Evolutionary conservation across 2,888 invertebrate genomes (phyloP).

Genomic region (Hetaerina titia): DNA sequence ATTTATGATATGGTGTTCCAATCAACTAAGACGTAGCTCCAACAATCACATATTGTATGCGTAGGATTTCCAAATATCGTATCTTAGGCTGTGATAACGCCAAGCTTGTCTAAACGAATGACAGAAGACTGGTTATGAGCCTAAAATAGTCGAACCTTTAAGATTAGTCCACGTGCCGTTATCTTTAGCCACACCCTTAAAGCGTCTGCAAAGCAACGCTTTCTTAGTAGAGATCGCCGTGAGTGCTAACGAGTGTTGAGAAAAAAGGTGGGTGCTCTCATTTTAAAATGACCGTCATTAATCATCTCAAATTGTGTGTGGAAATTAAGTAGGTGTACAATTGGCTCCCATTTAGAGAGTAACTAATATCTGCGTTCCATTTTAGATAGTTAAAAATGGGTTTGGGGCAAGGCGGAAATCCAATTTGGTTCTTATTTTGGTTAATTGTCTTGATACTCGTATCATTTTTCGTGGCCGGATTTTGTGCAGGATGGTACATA

Average conservation of each 20-base stretch:
- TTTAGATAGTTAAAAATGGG: conserved; percentile 38
- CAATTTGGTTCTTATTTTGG: conserved; percentile 85
- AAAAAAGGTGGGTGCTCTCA: neutral
- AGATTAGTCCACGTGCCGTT: conserved; percentile 56
- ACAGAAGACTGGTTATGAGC: neutral
- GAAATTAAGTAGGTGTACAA: neutral
- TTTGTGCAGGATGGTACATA: conserved; percentile 86
- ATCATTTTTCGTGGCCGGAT: conserved; percentile 83
- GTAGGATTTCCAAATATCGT: too few species aligned
- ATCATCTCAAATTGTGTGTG: neutral
- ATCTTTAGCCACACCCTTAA: conserved; percentile 59
- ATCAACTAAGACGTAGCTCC: too few species aligned
- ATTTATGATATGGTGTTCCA: too few species aligned
- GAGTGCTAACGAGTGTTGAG: neutral
- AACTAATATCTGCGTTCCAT: neutral
- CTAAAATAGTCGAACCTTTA: conserved; percentile 27
- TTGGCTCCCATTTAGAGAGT: neutral
- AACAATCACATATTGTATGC: too few species aligned
- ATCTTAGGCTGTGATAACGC: too few species aligned
- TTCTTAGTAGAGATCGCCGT: neutral
- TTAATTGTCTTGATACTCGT: conserved; percentile 84
- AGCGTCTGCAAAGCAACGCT: neutral
- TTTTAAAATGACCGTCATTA: neutral
- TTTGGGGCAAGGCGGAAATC: conserved; percentile 76
- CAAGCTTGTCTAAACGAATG: neutral